Percentiles rank a stretch among this genome's conserved stretches.
phyloP scores from a whole-genome alignment of 2,113 vertebrate species.

The Rhineura floridana region DNA sequence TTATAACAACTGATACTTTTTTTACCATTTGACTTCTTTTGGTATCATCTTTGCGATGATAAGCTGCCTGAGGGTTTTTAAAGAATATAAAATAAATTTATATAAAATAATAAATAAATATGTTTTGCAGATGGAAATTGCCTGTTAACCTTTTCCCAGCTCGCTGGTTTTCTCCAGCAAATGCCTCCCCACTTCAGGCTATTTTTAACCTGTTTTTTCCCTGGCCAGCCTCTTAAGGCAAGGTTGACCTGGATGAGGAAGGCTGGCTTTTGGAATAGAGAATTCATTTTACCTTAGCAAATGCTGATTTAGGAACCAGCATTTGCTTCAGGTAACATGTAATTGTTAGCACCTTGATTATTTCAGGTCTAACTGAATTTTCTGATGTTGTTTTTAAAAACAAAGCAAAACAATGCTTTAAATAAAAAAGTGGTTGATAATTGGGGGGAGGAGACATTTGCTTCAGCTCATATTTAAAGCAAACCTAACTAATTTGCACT shows the following conservation, averaged over 20 bases:
- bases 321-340: background rate
- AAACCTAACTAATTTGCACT: too few relatives aligned
- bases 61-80: background rate
- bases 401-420: background rate
- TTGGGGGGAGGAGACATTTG: too few relatives aligned
- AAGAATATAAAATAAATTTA: background rate
- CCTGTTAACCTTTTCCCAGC: background rate
- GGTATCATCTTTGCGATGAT: background rate
- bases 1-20: background rate
- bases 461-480: too few relatives aligned
- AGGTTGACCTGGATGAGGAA: background rate
- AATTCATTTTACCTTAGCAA: background rate
- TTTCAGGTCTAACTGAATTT: background rate
- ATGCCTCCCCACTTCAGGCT: background rate
- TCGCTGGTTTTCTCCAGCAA: too few relatives aligned
- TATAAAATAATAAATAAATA: background rate
- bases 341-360: background rate
- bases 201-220: background rate
- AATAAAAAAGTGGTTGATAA: too few relatives aligned
- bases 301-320: background rate
- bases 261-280: background rate
- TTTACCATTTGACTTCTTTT: background rate
- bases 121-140: too few relatives aligned
- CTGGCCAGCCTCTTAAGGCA: background rate
- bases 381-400: too few relatives aligned